Base-by-base conservation (phyloP, 92 coral and sea anemone genomes). In the Porites divaricata region DNA sequence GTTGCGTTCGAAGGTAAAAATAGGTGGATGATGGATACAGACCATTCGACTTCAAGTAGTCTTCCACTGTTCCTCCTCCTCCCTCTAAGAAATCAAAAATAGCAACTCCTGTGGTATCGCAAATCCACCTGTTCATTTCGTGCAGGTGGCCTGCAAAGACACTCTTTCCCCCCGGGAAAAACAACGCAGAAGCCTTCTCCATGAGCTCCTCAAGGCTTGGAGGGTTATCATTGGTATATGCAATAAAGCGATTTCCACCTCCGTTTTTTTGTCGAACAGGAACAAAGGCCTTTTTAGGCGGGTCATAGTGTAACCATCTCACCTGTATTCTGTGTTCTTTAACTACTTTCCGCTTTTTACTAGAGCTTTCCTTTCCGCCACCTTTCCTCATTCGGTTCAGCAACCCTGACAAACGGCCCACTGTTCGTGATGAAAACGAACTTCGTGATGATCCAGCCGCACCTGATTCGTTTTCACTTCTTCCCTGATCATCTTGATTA, bases 221-320 rank as follows among this genome's bases (percentile, higher is more conserved):
- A 20, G 89, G 89, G 49, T 89, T 80, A 19, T 74, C 76, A 56
- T 62, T 51, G 22, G 77, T 80, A 54, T 78, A 88, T 58, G 58
- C 74, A 70, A 78, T 61, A 72, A 78, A 84, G 9, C 89, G 86
- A 70, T 82, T 84, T 58, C 78, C 89, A 72, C 89, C 85, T 52
- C 92, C 89, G 21, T 78, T 84, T 72, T 88, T 89, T 78, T 84
- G 85, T 65, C 88, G 76, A 88, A 88, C 85, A 73, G 92, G 75
- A 41, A 54, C 70, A 74, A 83, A 77, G 35, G 57, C 62, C 56
- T 81, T 80, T 51, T 61, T 83, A 19, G 52, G 54, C 50, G 56
- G 41, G 79, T 84, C 89, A 63, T 89, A 84, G 71, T 89, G 89
- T 28, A 72, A 20, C 89, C 89, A 89, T 17, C 89, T 74, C 20